Base-by-base conservation (phyloP, 2,888 invertebrate species). In the Trichacis sp. region DNA sequence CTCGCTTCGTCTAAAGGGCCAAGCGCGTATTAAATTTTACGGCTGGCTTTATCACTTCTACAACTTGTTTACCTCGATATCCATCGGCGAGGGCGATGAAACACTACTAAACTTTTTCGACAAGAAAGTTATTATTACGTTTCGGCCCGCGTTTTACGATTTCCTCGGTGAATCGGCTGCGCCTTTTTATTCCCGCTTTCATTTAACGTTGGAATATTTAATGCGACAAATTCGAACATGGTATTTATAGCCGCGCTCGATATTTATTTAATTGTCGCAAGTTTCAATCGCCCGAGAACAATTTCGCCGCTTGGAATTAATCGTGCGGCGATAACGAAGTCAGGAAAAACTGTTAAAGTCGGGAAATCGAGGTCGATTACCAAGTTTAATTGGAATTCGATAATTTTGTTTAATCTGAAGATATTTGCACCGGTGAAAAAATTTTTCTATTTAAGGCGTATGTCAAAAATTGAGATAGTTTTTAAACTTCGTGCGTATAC, bases 81-180 rank as follows among this genome's bases (percentile, higher is more conserved):
- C 59, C 49, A 59, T 59, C 55, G 58, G 42, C 48, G 51, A 51
- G 52, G 54, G 51, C 59, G 58, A 66, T 66, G 58, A 63, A 63
- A 60, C 52, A 50, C 53, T 63, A 63, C 51, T 67, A 67, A 67
- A 67, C 63, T 62, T 62, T 55, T 51, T 52, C 53, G 63, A 60
- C 59, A 53, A 63, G 67, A 56, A 63, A 67, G 63, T 67, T 67
- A 66, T 66, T 56, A 62, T 62, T 62, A 30, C 66, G 46, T 47
- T 48, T 57, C 47, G 38, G 54, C 46, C 50, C 12, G 29, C 17
- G 45, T 29, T 66, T 61, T 64, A 65, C 51, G 61, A 59, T 40
- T 45, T 20, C 5, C 45, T 6, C 40, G 9, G 2, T 3, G 12
- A 40, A 3, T 15, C 40, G 40, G 12, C 40, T 40, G 40, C 40